Conservation (phyloP, 2,113 vertebrate species). For the Atrichornis clamosus region DNA sequence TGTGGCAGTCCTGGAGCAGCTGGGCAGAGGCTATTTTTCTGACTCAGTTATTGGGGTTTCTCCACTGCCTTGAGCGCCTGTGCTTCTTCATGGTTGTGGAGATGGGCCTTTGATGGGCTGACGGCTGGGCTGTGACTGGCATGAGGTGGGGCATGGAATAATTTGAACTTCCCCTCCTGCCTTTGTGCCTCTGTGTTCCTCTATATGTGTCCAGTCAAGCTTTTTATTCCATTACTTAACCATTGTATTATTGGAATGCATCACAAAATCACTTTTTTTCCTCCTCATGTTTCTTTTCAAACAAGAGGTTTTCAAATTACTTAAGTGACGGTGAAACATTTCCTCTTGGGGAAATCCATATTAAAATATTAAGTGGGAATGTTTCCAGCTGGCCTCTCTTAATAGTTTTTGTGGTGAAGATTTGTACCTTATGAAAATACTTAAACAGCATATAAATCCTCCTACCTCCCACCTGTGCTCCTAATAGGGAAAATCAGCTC, state of each 20-base stretch:
- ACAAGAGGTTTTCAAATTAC: constrained; percentile 10
- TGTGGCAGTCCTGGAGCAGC: neutral
- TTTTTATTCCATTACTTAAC: neutral
- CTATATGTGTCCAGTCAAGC: neutral
- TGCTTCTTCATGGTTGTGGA: neutral
- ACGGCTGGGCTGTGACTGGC: neutral
- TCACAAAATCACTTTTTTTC: neutral
- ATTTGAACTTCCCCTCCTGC: neutral
- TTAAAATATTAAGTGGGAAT: constrained; percentile 45
- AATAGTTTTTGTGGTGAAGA: constrained; percentile 33
- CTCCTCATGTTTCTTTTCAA: neutral
- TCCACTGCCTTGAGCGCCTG: neutral
- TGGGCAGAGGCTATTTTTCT: neutral
- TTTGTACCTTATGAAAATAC: constrained; percentile 43
- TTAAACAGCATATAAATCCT: constrained; percentile 40
- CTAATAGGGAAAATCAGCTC: constrained; percentile 11
- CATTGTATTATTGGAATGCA: neutral
- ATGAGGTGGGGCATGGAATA: neutral
- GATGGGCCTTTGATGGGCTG: neutral
- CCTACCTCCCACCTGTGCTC: neutral
- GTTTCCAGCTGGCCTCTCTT: constrained; percentile 39
- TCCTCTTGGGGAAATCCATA: constrained; percentile 30
- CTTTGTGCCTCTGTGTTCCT: neutral
- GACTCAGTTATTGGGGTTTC: neutral
- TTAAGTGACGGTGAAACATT: neutral